A percentile compares a stretch with the other conserved stretches of the same genome.
Evolutionary conservation across 2,888 invertebrate species (phyloP).

Genomic region (Tetanocera ferruginea): DNA sequence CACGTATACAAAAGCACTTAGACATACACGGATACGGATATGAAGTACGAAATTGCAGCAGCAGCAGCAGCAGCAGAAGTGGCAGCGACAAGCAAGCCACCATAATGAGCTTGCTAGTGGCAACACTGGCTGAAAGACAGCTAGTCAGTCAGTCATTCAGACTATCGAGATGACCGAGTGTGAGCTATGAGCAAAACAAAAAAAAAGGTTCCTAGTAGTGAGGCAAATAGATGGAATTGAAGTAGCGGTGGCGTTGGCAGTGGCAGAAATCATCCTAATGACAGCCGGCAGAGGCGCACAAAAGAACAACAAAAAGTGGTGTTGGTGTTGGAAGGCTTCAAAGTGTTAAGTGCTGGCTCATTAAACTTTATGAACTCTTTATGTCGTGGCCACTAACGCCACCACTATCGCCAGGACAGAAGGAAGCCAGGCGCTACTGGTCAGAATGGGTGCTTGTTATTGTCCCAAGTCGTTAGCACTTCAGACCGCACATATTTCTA

Average conservation of each 20-base stretch:
- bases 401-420: background rate
- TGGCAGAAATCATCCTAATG: conserved; percentile 60
- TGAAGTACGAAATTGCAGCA: conserved; percentile 11
- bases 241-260: conserved; percentile 44
- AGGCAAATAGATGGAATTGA: background rate
- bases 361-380: conserved; percentile 64
- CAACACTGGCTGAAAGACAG: conserved; percentile 43
- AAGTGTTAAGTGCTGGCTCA: conserved; percentile 66
- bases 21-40: conserved; percentile 2
- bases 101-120: conserved; percentile 41
- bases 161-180: too few species aligned
- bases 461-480: conserved; percentile 61
- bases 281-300: conserved; percentile 50
- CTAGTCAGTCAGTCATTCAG: conserved; percentile 2
- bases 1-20: background rate
- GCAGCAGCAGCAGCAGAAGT: background rate
- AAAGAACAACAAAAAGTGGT: background rate
- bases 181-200: background rate
- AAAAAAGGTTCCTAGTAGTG: background rate
- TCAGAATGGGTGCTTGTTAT: background rate
- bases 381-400: conserved; percentile 29
- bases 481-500: conserved; percentile 63
- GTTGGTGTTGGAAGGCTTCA: conserved; percentile 56
- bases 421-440: background rate
- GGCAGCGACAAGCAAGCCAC: background rate